A percentile compares a stretch with the other conserved stretches of the same genome.
Evolutionary conservation across 2,888 invertebrate species (phyloP).

Genomic region (Cephus spinipes): DNA sequence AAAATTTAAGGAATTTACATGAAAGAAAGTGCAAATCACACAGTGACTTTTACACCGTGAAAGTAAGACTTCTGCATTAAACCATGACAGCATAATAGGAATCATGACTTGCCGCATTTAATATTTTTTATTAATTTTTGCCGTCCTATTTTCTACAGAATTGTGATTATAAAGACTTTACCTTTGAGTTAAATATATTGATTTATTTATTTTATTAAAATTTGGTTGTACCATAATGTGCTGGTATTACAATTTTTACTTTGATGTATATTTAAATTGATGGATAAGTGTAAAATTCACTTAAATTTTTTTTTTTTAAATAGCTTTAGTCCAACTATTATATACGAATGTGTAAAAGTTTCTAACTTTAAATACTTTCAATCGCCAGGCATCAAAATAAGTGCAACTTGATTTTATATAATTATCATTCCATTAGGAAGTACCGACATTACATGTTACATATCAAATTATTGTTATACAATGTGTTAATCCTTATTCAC

Average conservation of each 20-base stretch:
- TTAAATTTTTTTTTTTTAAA: background rate
- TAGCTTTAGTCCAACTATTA: background rate
- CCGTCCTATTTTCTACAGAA: background rate
- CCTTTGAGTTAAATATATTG: background rate
- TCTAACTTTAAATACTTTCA: background rate
- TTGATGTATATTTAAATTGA: background rate
- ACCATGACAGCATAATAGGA: background rate
- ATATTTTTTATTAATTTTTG: background rate
- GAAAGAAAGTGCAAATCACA: background rate
- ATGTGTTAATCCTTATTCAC: conserved; percentile 35
- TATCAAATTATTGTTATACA: conserved; percentile 19
- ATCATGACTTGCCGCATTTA: background rate
- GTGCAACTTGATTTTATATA: background rate
- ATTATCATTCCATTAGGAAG: background rate
- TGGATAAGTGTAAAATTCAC: background rate
- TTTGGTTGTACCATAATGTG: background rate
- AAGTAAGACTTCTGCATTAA: background rate
- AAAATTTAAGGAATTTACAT: background rate
- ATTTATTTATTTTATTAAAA: background rate
- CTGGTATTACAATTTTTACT: background rate
- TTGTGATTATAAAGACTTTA: background rate
- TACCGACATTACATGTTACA: background rate
- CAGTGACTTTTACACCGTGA: background rate
- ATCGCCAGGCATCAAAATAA: background rate
- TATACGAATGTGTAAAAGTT: background rate